These are phyloP conservation scores for Diceros bicornis DNA, from an alignment of 2,797 vertebrate species.

Conservation along the genomic window DNA sequence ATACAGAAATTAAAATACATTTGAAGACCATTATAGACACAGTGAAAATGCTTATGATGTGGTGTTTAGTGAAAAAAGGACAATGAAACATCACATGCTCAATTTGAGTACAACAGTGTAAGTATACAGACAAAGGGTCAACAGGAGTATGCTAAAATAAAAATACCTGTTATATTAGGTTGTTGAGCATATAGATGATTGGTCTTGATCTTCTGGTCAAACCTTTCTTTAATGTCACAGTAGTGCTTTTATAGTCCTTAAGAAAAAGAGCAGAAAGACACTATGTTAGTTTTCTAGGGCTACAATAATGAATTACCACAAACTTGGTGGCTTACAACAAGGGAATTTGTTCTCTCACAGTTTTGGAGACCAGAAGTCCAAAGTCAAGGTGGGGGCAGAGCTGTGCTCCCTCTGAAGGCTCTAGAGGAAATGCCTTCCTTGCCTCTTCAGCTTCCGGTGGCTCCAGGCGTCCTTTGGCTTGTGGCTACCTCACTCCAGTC, in stretches of 20 bases:
- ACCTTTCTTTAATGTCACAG: background rate
- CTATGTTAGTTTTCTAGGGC: background rate
- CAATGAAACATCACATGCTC: background rate
- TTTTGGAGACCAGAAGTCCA: background rate
- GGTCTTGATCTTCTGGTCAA: background rate
- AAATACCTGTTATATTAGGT: background rate
- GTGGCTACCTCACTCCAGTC: background rate
- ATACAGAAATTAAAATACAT: background rate
- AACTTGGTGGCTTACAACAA: background rate
- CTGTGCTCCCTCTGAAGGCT: too few relatives aligned
- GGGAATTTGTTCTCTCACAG: background rate
- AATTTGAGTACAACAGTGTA: background rate
- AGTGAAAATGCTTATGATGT: slow-evolving; percentile 5
- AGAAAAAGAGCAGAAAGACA: background rate
- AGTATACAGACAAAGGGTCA: background rate
- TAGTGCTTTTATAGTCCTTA: background rate
- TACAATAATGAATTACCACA: background rate
- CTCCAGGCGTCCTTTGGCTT: background rate
- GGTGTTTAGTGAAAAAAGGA: background rate
- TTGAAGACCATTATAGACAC: background rate
- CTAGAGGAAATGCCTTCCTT: background rate
- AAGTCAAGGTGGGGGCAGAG: background rate
- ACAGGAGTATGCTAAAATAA: background rate
- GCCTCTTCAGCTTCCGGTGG: background rate
- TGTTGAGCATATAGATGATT: background rate